Base-by-base conservation (phyloP, 2,113 vertebrate species). In the Zapus hudsonius region DNA sequence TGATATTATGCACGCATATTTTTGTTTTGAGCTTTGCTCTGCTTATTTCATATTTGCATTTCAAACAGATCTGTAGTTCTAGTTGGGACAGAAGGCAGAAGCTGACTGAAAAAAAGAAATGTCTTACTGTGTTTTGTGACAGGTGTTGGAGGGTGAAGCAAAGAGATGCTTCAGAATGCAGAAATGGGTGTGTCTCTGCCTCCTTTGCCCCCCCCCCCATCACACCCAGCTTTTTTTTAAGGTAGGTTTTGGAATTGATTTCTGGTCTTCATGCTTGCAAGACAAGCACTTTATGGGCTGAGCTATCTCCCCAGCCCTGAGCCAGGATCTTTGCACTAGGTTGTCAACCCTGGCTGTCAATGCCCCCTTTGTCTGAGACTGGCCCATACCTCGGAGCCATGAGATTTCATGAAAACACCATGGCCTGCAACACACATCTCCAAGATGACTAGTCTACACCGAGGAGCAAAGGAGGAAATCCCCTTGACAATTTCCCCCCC, bases 51-150 rank as follows among this genome's bases (percentile, higher is more conserved):
- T 8, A 20, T 93, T 61, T 86, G 31, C 25, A 55, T 88, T 94
- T 94, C 72, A 89, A 82, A 66, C 44, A 55, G 44, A 80, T 52
- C 3, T 40, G 40, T 70, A 29, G 6, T 1, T 19, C 19, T 52
- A 12, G 27, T 3, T 59, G 75, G 17, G 29, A 64, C 52, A 75
- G 40, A 89, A 22, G 19, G 29, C 38, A 89, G 47, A 88, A 52
- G 25, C 8, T 94, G 17, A 52, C 63, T 81, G 17, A 22, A 1
- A 38, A 73, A 90, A 69, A 23, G 3, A 52, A 79, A 25, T 4
- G 29, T 88, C n/a, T 78, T 57, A 2, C 67, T 82, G 25, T 78
- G 40, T 94, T 85, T 84, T 92, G 31, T 86, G 19, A 88, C 67
- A 86, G 23, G 4, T 15, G 87, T 40, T 93, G 57, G 61, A 66